Conservation (phyloP, 2,888 invertebrate species). For the Laothoe populi region DNA sequence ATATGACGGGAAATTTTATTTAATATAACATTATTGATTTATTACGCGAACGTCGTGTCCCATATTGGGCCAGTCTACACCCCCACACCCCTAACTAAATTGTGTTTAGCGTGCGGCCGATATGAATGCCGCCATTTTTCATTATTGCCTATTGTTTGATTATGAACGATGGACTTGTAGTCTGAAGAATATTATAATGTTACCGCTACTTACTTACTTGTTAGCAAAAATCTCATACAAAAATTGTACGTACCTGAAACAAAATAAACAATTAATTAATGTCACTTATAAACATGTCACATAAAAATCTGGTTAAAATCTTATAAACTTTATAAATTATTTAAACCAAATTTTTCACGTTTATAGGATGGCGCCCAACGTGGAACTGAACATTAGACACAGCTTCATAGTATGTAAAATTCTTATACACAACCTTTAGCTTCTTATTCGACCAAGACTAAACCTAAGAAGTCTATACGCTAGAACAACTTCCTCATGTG, state of each 20-base stretch:
- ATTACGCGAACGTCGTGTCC: constrained; percentile 55
- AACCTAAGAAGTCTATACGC: neutral
- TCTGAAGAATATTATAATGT: neutral
- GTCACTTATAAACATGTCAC: no score
- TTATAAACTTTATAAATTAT: no score
- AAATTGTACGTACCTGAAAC: constrained; percentile 35
- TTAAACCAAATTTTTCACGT: no score
- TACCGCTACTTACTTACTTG: neutral
- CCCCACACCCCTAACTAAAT: constrained; percentile 43
- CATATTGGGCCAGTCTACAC: constrained; percentile 53
- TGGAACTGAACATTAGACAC: no score
- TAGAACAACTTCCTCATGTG: neutral
- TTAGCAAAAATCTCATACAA: neutral
- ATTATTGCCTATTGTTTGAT: constrained; percentile 49
- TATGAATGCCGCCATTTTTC: constrained; percentile 56
- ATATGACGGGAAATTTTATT: constrained; percentile 75
- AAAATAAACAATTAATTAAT: constrained; percentile 25
- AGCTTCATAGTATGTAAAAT: no score
- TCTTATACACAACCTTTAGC: no score
- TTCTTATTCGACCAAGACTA: neutral
- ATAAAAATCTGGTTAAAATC: no score
- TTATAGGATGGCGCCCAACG: no score
- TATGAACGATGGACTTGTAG: neutral
- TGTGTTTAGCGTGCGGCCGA: constrained; percentile 55
- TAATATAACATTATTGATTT: constrained; percentile 80